A percentile compares a stretch with the other conserved stretches of the same genome.
Conservation (phyloP, 1,140 invertebrate species). For the Laodelphax striatellus region DNA sequence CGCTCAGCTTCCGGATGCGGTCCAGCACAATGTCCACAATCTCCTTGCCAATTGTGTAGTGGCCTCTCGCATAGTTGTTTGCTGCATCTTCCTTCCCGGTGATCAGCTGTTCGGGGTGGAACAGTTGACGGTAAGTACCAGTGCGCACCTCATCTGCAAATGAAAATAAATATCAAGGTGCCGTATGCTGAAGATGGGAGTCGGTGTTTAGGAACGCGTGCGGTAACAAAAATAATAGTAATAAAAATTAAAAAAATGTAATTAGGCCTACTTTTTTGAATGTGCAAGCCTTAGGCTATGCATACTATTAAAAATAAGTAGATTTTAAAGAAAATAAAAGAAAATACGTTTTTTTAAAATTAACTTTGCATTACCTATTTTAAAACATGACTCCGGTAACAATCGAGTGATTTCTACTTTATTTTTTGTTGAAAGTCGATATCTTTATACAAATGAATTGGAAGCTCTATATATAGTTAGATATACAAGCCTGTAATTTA, state of each 20-base stretch:
- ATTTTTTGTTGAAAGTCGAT: too few relatives aligned
- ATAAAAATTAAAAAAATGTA: not conserved
- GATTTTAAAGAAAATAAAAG: too few relatives aligned
- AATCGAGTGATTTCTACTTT: too few relatives aligned
- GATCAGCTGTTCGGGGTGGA: constrained; percentile 76
- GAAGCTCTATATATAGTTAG: too few relatives aligned
- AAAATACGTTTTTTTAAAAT: too few relatives aligned
- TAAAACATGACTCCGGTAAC: too few relatives aligned
- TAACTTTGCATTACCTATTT: too few relatives aligned
- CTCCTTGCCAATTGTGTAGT: constrained; percentile 87
- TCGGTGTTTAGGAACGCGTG: not conserved
- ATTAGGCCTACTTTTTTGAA: too few relatives aligned
- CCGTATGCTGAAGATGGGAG: not conserved
- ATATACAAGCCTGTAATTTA: too few relatives aligned
- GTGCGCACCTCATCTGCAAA: constrained; percentile 60
- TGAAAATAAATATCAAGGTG: not conserved
- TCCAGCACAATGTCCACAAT: constrained; percentile 72
- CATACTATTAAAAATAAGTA: too few relatives aligned
- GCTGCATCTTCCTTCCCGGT: constrained; percentile 82
- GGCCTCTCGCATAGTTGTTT: constrained; percentile 80
- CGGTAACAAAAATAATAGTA: not conserved
- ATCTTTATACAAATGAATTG: too few relatives aligned
- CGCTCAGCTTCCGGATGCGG: constrained; percentile 64
- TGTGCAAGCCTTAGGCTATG: too few relatives aligned
- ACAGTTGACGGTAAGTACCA: constrained; percentile 71